Percentiles rank a stretch among this genome's conserved stretches.
Evolutionary conservation across 2,888 invertebrate genomes (phyloP).

Genomic region (Morinoia aosen): DNA sequence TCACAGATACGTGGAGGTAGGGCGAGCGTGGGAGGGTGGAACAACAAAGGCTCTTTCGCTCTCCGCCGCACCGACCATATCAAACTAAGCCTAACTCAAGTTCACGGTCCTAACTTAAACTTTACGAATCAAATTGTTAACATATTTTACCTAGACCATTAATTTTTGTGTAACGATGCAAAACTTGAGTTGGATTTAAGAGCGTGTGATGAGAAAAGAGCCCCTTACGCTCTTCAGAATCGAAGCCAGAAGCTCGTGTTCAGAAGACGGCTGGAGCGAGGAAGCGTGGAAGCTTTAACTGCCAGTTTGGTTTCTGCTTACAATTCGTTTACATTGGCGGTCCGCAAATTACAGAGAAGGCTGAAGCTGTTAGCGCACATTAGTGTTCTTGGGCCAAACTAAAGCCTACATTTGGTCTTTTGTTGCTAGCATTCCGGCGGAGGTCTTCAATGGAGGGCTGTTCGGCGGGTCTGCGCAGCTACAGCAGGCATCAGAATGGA

Average conservation of each 20-base stretch:
- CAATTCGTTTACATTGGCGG: conserved; percentile 51
- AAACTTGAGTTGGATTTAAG: neutral
- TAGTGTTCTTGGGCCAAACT: conserved; percentile 50
- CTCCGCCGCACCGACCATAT: neutral
- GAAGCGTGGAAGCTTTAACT: conserved; percentile 9
- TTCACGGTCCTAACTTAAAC: neutral
- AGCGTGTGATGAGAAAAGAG: neutral
- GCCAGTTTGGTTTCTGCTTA: conserved; percentile 42
- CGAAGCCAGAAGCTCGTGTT: neutral
- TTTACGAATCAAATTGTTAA: neutral
- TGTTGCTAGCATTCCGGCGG: conserved; percentile 36
- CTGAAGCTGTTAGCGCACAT: conserved; percentile 49
- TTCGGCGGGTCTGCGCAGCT: neutral
- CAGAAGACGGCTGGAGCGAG: neutral
- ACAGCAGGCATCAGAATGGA: neutral
- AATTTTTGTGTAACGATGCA: neutral
- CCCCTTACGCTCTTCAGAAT: neutral
- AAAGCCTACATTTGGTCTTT: conserved; percentile 47
- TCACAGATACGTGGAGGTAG: neutral
- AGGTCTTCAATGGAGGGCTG: conserved; percentile 15
- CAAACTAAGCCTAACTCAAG: neutral
- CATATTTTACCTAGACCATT: neutral
- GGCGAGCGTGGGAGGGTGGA: neutral
- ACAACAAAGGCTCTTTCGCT: neutral
- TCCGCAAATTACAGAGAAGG: conserved; percentile 47